A percentile compares a stretch with the other conserved stretches of the same genome.
Evolutionary conservation across 2,888 invertebrate genomes (phyloP).

Genomic region (Pilophorus perplexus): DNA sequence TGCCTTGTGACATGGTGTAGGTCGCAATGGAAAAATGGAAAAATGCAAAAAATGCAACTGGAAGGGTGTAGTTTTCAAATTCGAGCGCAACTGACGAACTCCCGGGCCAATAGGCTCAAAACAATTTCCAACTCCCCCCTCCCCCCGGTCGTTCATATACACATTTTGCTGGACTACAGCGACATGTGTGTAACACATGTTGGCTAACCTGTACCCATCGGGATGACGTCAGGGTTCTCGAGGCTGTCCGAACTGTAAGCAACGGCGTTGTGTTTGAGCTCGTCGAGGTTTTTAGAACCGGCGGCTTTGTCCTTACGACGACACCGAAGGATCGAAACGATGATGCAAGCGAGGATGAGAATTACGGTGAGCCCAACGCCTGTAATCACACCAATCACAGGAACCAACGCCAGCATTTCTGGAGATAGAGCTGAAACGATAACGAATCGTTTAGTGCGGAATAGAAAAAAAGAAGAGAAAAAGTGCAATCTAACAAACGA

Average conservation of each 20-base stretch:
- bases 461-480: too few species aligned
- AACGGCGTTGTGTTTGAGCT: constrained; percentile 44
- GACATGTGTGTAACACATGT: not conserved
- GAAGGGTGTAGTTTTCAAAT: too few species aligned
- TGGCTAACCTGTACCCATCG: constrained; percentile 43
- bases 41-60: too few species aligned
- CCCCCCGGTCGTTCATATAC: too few species aligned
- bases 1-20: too few species aligned
- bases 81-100: too few species aligned
- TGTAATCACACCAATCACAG: constrained; percentile 54
- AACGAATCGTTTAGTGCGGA: too few species aligned
- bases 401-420: constrained; percentile 53
- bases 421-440: constrained; percentile 45
- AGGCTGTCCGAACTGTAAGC: constrained; percentile 48
- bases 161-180: too few species aligned
- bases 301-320: constrained; percentile 43
- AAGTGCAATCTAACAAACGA: not conserved
- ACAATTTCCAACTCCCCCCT: too few species aligned
- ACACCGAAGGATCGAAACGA: constrained; percentile 51
- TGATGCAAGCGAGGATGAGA: constrained; percentile 52
- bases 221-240: constrained; percentile 49
- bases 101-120: too few species aligned
- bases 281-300: constrained; percentile 43
- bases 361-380: constrained; percentile 53
- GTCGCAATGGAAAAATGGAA: too few species aligned